Evolutionary conservation across 2,888 invertebrate species (phyloP).

Genomic region (Hirtodrosophila cameraria): DNA sequence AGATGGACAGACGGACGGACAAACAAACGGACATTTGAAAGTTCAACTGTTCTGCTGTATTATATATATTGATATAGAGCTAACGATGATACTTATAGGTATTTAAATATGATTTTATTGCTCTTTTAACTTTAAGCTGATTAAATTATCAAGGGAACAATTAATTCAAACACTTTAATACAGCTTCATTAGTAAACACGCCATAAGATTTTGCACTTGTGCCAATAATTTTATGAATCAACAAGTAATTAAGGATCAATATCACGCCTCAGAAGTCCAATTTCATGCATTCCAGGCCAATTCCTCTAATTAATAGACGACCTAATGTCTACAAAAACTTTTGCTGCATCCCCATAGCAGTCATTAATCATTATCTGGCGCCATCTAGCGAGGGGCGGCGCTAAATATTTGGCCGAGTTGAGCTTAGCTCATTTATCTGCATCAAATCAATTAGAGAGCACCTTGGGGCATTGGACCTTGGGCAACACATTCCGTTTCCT

Average conservation of each 20-base stretch:
- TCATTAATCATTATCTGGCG: conserved; percentile 75
- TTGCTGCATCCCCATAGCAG: conserved; percentile 3
- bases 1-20: too few relatives aligned
- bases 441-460: conserved; percentile 76
- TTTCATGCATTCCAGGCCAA: conserved; percentile 3
- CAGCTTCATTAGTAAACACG: neutral
- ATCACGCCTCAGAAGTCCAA: conserved; percentile 27
- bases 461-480: conserved; percentile 46
- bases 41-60: too few relatives aligned
- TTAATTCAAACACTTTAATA: neutral
- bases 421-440: conserved; percentile 72
- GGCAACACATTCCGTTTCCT: conserved; percentile 33
- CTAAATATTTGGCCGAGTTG: conserved; percentile 33
- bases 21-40: too few relatives aligned
- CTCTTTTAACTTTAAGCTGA: neutral
- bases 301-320: conserved; percentile 36
- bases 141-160: neutral
- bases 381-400: conserved; percentile 36
- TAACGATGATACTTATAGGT: neutral
- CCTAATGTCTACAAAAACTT: conserved; percentile 22
- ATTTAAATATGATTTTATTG: neutral
- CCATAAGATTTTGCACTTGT: neutral
- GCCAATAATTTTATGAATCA: conserved; percentile 48
- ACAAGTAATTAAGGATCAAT: conserved; percentile 48
- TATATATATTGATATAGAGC: too few relatives aligned